Evolutionary conservation across 64 coral and sea anemone genomes (phyloP).

Genomic region (Porites australiensis): DNA sequence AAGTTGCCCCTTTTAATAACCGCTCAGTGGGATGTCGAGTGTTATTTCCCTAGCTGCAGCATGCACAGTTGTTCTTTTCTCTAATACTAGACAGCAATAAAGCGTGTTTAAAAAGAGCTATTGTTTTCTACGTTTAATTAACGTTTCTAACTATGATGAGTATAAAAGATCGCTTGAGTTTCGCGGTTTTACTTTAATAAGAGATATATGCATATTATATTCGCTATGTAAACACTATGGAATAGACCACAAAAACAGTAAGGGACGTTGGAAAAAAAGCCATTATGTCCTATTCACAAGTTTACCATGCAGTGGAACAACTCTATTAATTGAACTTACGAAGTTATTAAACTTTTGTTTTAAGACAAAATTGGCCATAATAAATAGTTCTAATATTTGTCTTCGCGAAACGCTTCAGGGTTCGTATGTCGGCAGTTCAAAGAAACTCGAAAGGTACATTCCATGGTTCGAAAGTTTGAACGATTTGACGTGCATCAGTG

Average conservation of each 20-base stretch:
- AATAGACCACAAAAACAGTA: background rate
- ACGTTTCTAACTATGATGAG: constrained; percentile 26
- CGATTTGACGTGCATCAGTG: background rate
- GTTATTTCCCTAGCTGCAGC: constrained; percentile 30
- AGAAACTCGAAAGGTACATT: background rate
- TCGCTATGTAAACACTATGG: background rate
- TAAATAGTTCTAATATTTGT: constrained; percentile 1
- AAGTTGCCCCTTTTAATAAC: constrained; percentile 55
- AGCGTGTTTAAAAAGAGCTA: constrained; percentile 1
- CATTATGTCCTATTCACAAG: background rate
- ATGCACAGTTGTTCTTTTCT: constrained; percentile 32
- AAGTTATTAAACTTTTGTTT: constrained; percentile 49
- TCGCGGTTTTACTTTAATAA: background rate
- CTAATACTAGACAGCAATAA: constrained; percentile 43
- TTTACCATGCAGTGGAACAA: background rate
- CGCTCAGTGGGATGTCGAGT: constrained; percentile 26
- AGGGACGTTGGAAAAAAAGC: background rate
- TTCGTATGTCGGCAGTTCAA: constrained; percentile 17
- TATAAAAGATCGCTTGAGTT: constrained; percentile 14
- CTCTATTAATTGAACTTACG: background rate
- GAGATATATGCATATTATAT: constrained; percentile 6
- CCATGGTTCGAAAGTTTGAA: background rate
- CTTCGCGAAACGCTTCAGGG: constrained; percentile 7
- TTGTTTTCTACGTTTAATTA: constrained; percentile 51
- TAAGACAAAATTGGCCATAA: background rate